These are phyloP conservation scores for Heteropelma amictum DNA, from an alignment of 2,888 invertebrate genomes.

Conservation along the genomic window DNA sequence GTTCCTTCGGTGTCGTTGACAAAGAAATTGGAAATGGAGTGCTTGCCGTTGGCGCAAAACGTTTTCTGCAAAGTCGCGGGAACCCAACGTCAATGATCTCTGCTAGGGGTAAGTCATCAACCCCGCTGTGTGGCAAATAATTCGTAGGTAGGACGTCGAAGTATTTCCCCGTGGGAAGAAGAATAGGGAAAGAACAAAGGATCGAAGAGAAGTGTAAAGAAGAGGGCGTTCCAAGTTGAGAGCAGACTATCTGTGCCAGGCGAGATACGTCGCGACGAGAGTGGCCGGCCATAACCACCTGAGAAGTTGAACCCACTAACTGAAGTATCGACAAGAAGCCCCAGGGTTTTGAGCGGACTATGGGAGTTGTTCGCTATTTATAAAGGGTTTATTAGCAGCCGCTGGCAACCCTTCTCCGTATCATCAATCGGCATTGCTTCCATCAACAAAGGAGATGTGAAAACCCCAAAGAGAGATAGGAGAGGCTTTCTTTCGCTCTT, in stretches of 20 bases:
- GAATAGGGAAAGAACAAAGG: not conserved
- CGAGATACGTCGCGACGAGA: slow-evolving; percentile 25
- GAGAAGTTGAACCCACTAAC: slow-evolving; percentile 28
- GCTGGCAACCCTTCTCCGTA: slow-evolving; percentile 46
- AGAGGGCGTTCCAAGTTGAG: slow-evolving; percentile 3
- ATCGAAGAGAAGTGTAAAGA: slow-evolving; percentile 23
- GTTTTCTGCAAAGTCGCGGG: not conserved
- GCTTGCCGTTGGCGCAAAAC: not conserved
- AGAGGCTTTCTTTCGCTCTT: slow-evolving; percentile 15
- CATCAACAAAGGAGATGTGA: slow-evolving; percentile 46
- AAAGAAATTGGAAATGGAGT: no score
- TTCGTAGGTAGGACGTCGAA: not conserved
- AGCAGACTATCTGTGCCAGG: no score
- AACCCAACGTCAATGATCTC: not conserved
- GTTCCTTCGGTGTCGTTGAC: no score
- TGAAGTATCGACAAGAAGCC: slow-evolving; percentile 28
- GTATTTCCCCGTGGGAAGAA: not conserved
- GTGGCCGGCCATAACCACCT: slow-evolving; percentile 24
- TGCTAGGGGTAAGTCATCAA: not conserved
- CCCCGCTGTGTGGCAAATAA: not conserved
- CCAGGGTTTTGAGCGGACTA: slow-evolving; percentile 40
- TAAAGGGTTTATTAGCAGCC: slow-evolving; percentile 59
- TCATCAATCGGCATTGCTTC: slow-evolving; percentile 50
- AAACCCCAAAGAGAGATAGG: not conserved
- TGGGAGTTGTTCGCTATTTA: slow-evolving; percentile 53